Evolutionary conservation across 2,113 vertebrate species (phyloP).

Genomic region (Balaenoptera acutorostrata): DNA sequence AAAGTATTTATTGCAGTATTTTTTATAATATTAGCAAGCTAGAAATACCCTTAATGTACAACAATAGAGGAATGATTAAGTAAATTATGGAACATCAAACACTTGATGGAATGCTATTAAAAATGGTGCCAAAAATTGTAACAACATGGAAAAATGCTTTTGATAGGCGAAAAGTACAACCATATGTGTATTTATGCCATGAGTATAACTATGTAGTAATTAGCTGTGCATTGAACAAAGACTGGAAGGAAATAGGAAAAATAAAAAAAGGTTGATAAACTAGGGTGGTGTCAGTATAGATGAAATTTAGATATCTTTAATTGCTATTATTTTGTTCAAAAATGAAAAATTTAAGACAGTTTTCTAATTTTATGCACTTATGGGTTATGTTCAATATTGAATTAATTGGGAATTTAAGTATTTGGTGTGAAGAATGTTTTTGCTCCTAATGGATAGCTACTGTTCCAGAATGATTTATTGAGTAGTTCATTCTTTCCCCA

Average conservation of each 20-base stretch:
- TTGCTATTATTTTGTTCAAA: not conserved
- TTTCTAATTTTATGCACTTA: not conserved
- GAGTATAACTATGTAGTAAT: not conserved
- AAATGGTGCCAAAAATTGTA: not conserved
- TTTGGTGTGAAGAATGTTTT: not conserved
- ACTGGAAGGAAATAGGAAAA: not conserved
- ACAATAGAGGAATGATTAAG: not conserved
- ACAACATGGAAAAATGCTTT: not conserved
- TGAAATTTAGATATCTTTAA: not conserved
- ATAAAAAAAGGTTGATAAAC: not conserved
- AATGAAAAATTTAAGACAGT: not conserved
- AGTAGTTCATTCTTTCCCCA: not conserved
- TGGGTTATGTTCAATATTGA: not conserved
- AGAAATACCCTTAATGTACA: not conserved
- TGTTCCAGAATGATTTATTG: not conserved
- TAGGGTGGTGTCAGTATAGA: not conserved
- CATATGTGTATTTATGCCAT: not conserved
- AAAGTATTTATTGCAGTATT: not conserved
- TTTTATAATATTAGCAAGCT: not conserved
- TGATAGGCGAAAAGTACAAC: not conserved
- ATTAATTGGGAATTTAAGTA: not conserved
- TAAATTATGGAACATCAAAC: not conserved
- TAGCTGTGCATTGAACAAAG: not conserved
- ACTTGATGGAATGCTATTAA: not conserved
- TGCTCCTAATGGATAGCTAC: not conserved